Evolutionary conservation across 1,140 invertebrate species (phyloP).

Genomic region (Bombyx mandarina): DNA sequence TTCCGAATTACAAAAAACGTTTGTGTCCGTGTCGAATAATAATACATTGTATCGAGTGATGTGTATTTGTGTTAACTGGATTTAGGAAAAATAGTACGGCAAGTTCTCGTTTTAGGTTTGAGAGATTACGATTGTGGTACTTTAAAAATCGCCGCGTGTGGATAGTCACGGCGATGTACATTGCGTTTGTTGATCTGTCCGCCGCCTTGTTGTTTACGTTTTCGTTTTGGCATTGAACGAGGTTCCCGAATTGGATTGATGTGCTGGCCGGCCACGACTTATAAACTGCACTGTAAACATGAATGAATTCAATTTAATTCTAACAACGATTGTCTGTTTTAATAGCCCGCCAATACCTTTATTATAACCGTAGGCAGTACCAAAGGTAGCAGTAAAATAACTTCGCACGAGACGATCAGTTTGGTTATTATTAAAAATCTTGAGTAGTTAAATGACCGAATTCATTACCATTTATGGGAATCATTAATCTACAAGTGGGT

Average conservation of each 20-base stretch:
- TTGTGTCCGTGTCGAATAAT: constrained; percentile 2
- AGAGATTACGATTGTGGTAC: too few relatives aligned
- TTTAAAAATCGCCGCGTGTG: too few relatives aligned
- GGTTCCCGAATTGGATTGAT: constrained; percentile 48
- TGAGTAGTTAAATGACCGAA: neutral
- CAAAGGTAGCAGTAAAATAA: too few relatives aligned
- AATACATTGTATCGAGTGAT: constrained; percentile 9
- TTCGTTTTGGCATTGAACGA: constrained; percentile 49
- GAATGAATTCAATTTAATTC: constrained; percentile 18
- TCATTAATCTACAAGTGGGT: constrained; percentile 33
- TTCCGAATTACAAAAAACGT: neutral
- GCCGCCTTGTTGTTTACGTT: constrained; percentile 50
- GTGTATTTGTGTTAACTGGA: constrained; percentile 5
- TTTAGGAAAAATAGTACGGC: too few relatives aligned
- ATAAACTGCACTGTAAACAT: constrained; percentile 30
- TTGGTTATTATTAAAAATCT: too few relatives aligned
- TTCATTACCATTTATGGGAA: constrained; percentile 20
- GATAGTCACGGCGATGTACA: constrained; percentile 15
- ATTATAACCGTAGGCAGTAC: too few relatives aligned
- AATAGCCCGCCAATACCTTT: too few relatives aligned
- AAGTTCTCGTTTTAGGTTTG: neutral
- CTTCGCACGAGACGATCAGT: too few relatives aligned
- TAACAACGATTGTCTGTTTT: too few relatives aligned
- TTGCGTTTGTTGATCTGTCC: constrained; percentile 47
- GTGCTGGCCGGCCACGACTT: constrained; percentile 38